Conservation (phyloP, 2,797 vertebrate species). For the Rhynchonycteris naso region DNA sequence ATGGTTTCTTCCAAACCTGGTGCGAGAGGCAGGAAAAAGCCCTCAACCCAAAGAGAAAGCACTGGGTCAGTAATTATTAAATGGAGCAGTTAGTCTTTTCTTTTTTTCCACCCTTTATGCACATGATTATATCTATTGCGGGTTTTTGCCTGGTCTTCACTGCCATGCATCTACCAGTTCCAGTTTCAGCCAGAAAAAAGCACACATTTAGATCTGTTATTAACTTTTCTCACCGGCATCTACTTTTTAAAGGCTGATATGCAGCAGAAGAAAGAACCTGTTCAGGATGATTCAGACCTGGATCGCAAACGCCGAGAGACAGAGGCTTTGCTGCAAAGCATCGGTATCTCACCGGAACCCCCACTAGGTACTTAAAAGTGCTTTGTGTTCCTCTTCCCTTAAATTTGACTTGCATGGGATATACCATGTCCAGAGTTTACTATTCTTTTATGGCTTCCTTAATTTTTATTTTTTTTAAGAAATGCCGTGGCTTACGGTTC, state of each 20-base stretch:
- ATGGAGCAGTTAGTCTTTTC: not conserved
- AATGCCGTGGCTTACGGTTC: not conserved
- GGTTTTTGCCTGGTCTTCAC: not conserved
- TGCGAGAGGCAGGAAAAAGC: not conserved
- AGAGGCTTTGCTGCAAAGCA: slow-evolving; percentile 92
- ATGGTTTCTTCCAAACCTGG: not conserved
- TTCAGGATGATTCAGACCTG: slow-evolving; percentile 90
- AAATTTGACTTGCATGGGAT: not conserved
- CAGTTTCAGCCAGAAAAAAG: not conserved
- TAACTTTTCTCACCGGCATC: not conserved
- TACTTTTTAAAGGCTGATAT: slow-evolving; percentile 84
- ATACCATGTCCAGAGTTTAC: slow-evolving; percentile 52
- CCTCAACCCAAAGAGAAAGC: not conserved
- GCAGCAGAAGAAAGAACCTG: slow-evolving; percentile 90
- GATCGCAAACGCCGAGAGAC: slow-evolving; percentile 92
- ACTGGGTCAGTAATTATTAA: not conserved
- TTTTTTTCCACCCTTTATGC: not conserved
- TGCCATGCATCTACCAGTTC: not conserved
- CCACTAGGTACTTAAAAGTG: slow-evolving; percentile 88
- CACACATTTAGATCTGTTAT: not conserved
- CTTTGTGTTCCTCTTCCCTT: not conserved
- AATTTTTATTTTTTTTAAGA: slow-evolving; percentile 11
- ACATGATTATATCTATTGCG: not conserved
- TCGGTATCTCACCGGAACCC: slow-evolving; percentile 92
- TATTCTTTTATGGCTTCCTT: not conserved